A percentile compares a stretch with the other conserved stretches of the same genome.
phyloP scores from a whole-genome alignment of 2,888 invertebrate species.

The Branchinecta sandiegonensis region DNA sequence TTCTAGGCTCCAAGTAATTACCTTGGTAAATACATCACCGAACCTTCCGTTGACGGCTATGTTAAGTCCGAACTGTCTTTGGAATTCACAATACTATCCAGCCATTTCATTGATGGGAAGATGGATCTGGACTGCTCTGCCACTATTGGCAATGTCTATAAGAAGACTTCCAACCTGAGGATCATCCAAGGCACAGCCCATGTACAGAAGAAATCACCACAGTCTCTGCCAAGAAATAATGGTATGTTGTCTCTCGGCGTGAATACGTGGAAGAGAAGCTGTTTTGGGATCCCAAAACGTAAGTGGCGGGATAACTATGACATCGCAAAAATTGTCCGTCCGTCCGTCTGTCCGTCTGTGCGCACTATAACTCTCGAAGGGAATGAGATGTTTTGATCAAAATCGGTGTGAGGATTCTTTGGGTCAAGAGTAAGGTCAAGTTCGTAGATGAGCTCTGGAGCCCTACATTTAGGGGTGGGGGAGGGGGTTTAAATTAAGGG shows the following conservation, averaged over 20 bases:
- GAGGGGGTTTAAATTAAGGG: too few relatives aligned
- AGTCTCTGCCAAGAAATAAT: slow-evolving; percentile 1
- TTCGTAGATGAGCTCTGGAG: too few relatives aligned
- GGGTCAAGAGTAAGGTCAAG: too few relatives aligned
- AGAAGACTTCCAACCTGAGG: slow-evolving; percentile 15
- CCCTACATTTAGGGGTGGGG: too few relatives aligned
- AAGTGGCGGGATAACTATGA: too few relatives aligned
- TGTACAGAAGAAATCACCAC: neutral
- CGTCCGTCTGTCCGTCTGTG: too few relatives aligned
- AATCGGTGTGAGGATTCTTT: too few relatives aligned
- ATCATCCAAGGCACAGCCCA: neutral
- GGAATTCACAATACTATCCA: neutral
- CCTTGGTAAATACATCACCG: neutral
- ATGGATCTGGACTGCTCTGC: slow-evolving; percentile 13
- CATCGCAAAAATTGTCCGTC: too few relatives aligned
- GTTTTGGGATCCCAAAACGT: too few relatives aligned
- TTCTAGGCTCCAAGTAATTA: slow-evolving; percentile 15
- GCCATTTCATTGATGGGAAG: neutral
- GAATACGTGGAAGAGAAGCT: too few relatives aligned
- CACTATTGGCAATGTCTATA: slow-evolving; percentile 3
- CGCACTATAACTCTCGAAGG: too few relatives aligned
- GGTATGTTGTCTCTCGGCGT: neutral
- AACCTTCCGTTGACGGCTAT: neutral
- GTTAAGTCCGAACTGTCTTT: neutral
- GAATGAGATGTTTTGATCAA: too few relatives aligned